Percentiles rank a stretch among this genome's conserved stretches.
Evolutionary conservation across 2,113 vertebrate genomes (phyloP).

Genomic region (Pseudopipra pipra): DNA sequence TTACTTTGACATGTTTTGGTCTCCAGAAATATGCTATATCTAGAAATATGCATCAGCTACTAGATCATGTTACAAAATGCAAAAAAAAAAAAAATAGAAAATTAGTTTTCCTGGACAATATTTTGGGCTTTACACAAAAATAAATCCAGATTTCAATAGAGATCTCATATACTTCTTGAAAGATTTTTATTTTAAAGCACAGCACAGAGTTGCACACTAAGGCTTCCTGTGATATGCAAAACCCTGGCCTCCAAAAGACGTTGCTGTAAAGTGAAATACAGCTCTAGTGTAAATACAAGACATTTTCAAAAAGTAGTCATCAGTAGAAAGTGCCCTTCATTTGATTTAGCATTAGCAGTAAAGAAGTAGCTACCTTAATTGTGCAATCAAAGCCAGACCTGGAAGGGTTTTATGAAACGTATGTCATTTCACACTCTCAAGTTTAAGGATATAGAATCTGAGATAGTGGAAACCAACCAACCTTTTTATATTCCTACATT

Average conservation of each 20-base stretch:
- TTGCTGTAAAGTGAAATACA: conserved; percentile 60
- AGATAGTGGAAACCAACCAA: conserved; percentile 56
- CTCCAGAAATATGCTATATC: conserved; percentile 72
- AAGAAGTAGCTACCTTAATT: conserved; percentile 63
- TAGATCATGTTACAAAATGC: conserved; percentile 74
- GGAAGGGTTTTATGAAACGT: conserved; percentile 68
- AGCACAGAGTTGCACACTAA: conserved; percentile 69
- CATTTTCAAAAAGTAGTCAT: conserved; percentile 72
- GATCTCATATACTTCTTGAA: conserved; percentile 60
- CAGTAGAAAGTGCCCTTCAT: conserved; percentile 74
- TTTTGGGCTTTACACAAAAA: conserved; percentile 77
- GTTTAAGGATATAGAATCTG: conserved; percentile 36
- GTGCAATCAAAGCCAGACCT: conserved; percentile 74
- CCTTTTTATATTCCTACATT: conserved; percentile 72
- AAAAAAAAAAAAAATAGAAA: conserved; percentile 60
- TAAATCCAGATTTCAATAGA: conserved; percentile 71
- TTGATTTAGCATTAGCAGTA: conserved; percentile 65
- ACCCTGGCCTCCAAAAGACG: conserved; percentile 71
- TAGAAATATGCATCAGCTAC: conserved; percentile 74
- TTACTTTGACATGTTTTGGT: conserved; percentile 79
- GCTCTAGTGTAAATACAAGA: conserved; percentile 73
- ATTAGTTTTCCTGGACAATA: conserved; percentile 70
- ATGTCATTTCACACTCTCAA: conserved; percentile 55
- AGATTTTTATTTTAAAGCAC: conserved; percentile 68
- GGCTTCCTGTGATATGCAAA: conserved; percentile 72